Percentiles rank a stretch among this genome's conserved stretches.
Conservation (phyloP, 92 coral and sea anemone genomes). For the Porites evermanni region DNA sequence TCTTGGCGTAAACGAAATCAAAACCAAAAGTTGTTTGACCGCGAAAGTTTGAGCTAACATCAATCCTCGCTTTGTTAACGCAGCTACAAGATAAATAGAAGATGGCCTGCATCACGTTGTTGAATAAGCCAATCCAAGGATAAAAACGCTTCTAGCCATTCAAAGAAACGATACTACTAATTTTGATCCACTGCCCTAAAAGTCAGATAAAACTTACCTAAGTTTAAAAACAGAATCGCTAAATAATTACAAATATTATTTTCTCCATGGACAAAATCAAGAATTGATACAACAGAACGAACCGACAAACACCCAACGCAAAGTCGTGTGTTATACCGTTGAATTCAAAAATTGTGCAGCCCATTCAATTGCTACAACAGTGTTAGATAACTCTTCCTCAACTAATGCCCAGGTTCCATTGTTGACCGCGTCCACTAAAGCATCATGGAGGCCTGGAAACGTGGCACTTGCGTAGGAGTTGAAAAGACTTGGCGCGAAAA, state of each 20-base stretch:
- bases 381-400: constrained; percentile 71
- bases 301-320: neutral
- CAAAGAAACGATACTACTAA: neutral
- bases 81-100: too few relatives aligned
- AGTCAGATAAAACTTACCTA: neutral
- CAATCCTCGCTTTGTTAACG: too few relatives aligned
- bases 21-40: too few relatives aligned
- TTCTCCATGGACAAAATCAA: neutral
- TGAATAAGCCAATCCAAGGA: too few relatives aligned
- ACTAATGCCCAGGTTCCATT: constrained; percentile 75
- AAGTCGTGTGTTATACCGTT: constrained; percentile 32
- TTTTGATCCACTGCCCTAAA: neutral
- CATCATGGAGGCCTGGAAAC: constrained; percentile 97
- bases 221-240: neutral
- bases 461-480: constrained; percentile 90
- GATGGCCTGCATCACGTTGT: too few relatives aligned
- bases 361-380: constrained; percentile 74
- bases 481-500: constrained; percentile 92
- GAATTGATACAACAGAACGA: neutral
- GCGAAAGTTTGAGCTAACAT: too few relatives aligned
- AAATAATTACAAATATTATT: too few relatives aligned
- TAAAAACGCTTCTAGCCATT: too few relatives aligned
- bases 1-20: too few relatives aligned
- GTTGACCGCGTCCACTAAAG: constrained; percentile 67
- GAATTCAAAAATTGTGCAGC: constrained; percentile 83